Percentiles rank a stretch among this genome's conserved stretches.
Evolutionary conservation across 2,888 invertebrate genomes (phyloP).

Genomic region (Philereme transversata): DNA sequence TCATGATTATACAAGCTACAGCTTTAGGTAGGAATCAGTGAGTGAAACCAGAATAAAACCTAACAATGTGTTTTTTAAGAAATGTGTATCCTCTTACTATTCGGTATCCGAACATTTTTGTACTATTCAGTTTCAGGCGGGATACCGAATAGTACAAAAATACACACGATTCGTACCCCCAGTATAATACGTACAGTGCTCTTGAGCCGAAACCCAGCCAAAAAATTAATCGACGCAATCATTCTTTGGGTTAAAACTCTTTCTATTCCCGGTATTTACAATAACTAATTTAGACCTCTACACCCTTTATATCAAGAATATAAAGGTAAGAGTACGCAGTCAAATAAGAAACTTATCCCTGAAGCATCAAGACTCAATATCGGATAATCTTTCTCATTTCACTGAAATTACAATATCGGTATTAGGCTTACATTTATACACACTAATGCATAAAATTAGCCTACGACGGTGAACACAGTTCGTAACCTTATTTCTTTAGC

Average conservation of each 20-base stretch:
- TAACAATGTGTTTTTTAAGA: too few species aligned
- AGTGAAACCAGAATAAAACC: too few species aligned
- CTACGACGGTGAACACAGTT: conserved; percentile 43
- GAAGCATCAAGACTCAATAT: conserved; percentile 9
- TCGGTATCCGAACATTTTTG: too few species aligned
- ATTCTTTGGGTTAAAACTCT: background rate
- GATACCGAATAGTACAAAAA: too few species aligned
- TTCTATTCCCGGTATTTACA: conserved; percentile 5
- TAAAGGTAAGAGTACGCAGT: conserved; percentile 66
- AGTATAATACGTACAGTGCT: too few species aligned
- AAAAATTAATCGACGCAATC: too few species aligned
- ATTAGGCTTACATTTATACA: conserved; percentile 69
- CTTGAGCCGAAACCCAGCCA: too few species aligned
- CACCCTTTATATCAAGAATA: conserved; percentile 70
- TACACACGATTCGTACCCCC: too few species aligned
- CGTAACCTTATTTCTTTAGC: conserved; percentile 20
- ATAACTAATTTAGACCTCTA: conserved; percentile 15
- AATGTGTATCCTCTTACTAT: too few species aligned
- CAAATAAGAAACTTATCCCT: conserved; percentile 16
- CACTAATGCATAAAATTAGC: conserved; percentile 74
- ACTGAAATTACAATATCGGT: conserved; percentile 7
- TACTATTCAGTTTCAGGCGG: too few species aligned
- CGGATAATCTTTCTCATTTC: conserved; percentile 17
- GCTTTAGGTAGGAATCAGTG: background rate
- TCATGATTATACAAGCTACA: background rate